phyloP scores from a whole-genome alignment of 2,888 invertebrate species.

The Apamea sordens region DNA sequence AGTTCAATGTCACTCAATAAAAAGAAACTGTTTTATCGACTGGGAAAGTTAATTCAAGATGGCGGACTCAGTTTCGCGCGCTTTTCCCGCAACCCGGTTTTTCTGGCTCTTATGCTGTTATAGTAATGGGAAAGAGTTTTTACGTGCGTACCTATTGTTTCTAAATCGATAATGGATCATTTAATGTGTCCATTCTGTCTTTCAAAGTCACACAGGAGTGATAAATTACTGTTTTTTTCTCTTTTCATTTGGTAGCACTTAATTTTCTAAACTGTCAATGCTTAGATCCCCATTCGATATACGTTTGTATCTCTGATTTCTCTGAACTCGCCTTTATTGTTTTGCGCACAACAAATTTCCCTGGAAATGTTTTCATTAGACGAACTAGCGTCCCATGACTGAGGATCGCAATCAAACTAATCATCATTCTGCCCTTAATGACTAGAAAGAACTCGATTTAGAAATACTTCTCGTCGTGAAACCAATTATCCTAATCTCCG shows the following conservation, averaged over 20 bases:
- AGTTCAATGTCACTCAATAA: conserved; percentile 57
- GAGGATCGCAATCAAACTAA: conserved; percentile 27
- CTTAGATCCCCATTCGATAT: background rate
- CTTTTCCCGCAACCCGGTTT: conserved; percentile 71
- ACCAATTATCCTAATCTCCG: conserved; percentile 49
- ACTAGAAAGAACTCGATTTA: conserved; percentile 41
- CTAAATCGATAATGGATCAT: conserved; percentile 45
- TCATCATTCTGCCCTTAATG: conserved; percentile 47
- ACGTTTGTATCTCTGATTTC: conserved; percentile 15
- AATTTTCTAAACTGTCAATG: conserved; percentile 46
- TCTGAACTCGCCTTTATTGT: conserved; percentile 8
- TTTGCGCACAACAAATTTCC: background rate
- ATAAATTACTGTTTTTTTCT: conserved; percentile 40
- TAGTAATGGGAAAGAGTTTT: conserved; percentile 66
- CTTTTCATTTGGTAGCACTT: conserved; percentile 3
- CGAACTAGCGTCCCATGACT: conserved; percentile 29
- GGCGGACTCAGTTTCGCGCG: conserved; percentile 66
- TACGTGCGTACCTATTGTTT: conserved; percentile 48
- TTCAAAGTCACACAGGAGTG: conserved; percentile 47
- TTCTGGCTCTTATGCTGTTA: conserved; percentile 62
- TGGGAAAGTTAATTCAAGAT: conserved; percentile 74
- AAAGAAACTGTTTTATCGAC: conserved; percentile 60
- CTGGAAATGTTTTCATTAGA: conserved; percentile 27
- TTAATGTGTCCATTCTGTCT: conserved; percentile 40
- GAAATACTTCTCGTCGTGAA: conserved; percentile 38